A percentile compares a stretch with the other conserved stretches of the same genome.
phyloP scores from a whole-genome alignment of 2,113 vertebrate genomes.

The Lipophrys pholis region DNA sequence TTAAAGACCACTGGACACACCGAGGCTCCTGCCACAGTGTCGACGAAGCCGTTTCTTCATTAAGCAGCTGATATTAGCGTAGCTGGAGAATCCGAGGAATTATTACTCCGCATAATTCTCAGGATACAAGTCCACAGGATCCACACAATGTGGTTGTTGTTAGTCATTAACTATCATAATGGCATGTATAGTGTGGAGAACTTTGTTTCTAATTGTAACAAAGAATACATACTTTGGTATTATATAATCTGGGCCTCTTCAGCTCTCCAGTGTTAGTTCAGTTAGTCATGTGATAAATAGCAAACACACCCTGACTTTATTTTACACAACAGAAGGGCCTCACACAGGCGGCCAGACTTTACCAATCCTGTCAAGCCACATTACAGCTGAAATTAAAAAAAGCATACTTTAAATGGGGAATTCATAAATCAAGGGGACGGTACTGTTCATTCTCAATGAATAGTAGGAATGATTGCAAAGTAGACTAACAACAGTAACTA shows the following conservation, averaged over 20 bases:
- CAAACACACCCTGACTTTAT: neutral
- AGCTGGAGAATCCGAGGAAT: neutral
- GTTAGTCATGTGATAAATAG: slow-evolving; percentile 5
- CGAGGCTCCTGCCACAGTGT: neutral
- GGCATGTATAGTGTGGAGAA: too few relatives aligned
- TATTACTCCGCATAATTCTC: neutral
- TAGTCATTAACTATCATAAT: neutral
- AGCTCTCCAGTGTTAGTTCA: neutral
- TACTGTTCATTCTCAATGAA: too few relatives aligned
- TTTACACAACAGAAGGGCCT: slow-evolving; percentile 4
- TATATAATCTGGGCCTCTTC: neutral
- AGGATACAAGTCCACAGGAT: slow-evolving; percentile 16
- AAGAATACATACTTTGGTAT: neutral
- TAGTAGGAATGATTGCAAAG: neutral
- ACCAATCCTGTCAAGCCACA: neutral
- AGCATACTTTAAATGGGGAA: neutral
- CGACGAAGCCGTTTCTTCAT: neutral
- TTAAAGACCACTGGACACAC: neutral
- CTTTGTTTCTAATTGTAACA: neutral
- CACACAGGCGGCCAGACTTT: neutral
- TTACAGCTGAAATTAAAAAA: neutral
- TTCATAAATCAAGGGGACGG: neutral
- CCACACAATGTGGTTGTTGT: neutral
- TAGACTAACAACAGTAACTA: neutral
- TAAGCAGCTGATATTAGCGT: neutral